Conservation (phyloP, 2,797 vertebrate species). For the Enoplosus armatus region DNA sequence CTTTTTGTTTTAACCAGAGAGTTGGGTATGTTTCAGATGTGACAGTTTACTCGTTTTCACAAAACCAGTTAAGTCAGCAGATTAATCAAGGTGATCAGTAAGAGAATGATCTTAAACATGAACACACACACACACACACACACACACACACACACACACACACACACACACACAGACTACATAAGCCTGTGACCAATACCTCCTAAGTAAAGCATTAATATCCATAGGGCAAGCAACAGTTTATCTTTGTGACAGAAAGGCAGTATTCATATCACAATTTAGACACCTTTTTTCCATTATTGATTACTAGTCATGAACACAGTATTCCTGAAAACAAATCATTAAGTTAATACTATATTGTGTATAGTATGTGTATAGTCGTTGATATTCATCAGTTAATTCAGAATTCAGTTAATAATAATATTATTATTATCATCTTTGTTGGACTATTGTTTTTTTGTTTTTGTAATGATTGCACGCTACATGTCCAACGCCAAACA, state of each 20-base stretch:
- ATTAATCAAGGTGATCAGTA: conserved; percentile 9
- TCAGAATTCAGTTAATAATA: not conserved
- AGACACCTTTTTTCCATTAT: conserved; percentile 25
- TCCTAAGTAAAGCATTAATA: conserved; percentile 54
- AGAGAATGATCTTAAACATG: not conserved
- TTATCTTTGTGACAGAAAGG: conserved; percentile 42
- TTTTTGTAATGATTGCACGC: no score
- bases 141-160: not conserved
- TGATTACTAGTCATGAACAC: conserved; percentile 21
- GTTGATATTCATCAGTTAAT: no score
- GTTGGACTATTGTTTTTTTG: not conserved
- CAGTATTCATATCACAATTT: conserved; percentile 29
- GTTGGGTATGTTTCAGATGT: not conserved
- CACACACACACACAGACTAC: conserved; percentile 15
- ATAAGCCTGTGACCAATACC: conserved; percentile 50
- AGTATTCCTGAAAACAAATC: conserved; percentile 18
- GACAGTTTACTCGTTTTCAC: not conserved
- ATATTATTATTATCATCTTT: not conserved
- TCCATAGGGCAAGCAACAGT: conserved; percentile 47
- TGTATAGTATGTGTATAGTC: no score
- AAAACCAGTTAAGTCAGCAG: conserved; percentile 24
- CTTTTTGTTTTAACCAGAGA: not conserved
- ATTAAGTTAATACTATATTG: not conserved
- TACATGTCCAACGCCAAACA: not conserved
- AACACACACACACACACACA: not conserved